Conservation (phyloP, 2,113 vertebrate genomes). For the Platysteira castanea region DNA sequence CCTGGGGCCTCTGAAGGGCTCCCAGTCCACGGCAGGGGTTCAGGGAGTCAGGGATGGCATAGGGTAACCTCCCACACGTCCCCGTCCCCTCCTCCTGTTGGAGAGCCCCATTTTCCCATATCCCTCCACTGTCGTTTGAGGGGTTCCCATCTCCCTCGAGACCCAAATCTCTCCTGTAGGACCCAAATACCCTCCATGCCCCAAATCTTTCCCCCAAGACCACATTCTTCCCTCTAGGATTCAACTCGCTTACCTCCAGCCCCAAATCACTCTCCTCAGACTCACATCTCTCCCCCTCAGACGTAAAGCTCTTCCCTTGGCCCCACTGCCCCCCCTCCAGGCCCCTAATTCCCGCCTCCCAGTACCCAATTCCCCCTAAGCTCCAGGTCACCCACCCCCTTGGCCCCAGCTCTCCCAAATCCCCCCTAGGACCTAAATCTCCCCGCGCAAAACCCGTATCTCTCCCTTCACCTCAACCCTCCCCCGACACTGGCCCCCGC, state of each 20-base stretch:
- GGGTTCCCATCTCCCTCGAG: no score
- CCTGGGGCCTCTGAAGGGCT: neutral
- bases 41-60: neutral
- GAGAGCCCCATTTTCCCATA: neutral
- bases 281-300: neutral
- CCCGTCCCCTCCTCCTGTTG: accelerated
- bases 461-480: neutral
- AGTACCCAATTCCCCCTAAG: neutral
- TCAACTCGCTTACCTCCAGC: neutral
- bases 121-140: no score
- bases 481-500: neutral
- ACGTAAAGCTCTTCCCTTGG: no score
- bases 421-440: no score
- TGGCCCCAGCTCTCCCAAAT: neutral
- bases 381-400: neutral
- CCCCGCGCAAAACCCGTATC: neutral
- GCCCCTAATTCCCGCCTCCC: neutral
- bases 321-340: no score
- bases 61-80: no score
- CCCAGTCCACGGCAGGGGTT: accelerated
- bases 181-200: neutral
- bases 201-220: neutral
- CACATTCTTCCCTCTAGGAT: neutral
- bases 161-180: neutral
- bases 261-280: neutral